Evolutionary conservation across 2,113 vertebrate species (phyloP).

Genomic region (Miniopterus natalensis): DNA sequence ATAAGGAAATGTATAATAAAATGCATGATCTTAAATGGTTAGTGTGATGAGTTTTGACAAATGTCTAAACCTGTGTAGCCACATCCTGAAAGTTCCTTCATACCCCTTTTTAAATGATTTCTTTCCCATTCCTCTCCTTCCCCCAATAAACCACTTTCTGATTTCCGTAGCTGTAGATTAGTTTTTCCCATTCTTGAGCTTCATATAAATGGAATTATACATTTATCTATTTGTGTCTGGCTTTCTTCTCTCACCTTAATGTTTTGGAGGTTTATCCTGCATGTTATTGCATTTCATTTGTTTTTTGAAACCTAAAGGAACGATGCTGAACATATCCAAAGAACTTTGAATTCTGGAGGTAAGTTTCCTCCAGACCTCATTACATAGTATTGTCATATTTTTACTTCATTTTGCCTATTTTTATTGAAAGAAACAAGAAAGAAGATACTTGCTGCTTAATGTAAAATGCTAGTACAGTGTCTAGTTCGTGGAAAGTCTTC

Average conservation of each 20-base stretch:
- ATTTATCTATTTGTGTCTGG: neutral
- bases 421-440: constrained; percentile 38
- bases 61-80: accelerated
- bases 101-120: neutral
- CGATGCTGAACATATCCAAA: neutral
- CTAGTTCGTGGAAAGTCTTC: neutral
- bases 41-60: neutral
- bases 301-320: constrained; percentile 47
- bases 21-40: neutral
- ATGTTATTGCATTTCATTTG: constrained; percentile 3
- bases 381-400: neutral
- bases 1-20: neutral
- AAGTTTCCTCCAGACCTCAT: neutral
- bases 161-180: neutral
- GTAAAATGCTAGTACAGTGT: neutral
- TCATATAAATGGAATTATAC: neutral
- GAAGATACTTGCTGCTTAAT: neutral
- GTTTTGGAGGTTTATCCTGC: neutral
- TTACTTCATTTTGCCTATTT: neutral
- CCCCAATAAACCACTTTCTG: neutral
- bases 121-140: too few relatives aligned
- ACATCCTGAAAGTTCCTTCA: neutral
- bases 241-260: neutral
- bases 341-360: constrained; percentile 28
- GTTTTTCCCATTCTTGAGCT: neutral